Conservation (phyloP, 2,113 vertebrate species). For the Carassius carassius region DNA sequence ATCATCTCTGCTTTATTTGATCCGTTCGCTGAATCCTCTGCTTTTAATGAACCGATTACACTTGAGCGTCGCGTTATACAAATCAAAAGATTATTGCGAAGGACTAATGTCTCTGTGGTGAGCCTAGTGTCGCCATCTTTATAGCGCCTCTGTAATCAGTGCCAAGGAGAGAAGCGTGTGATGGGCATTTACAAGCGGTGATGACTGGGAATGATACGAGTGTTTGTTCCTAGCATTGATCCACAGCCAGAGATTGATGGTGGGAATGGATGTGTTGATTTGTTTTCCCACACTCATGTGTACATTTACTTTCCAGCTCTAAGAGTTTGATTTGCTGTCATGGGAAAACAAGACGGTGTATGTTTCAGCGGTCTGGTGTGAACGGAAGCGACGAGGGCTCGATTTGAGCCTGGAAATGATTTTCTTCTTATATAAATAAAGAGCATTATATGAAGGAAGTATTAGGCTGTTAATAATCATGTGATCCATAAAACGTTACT, state of each 20-base stretch:
- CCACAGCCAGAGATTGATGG: conserved; percentile 62
- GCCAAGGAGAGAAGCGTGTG: conserved; percentile 2
- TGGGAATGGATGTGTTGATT: conserved; percentile 50
- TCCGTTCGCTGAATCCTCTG: conserved; percentile 36
- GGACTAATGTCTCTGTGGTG: conserved; percentile 62
- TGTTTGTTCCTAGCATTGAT: conserved; percentile 67
- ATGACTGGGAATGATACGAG: conserved; percentile 65
- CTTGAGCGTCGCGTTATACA: conserved; percentile 54
- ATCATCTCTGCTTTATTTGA: conserved; percentile 6
- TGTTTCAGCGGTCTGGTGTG: background rate
- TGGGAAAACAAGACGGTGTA: conserved; percentile 25
- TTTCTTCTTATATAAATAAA: no score
- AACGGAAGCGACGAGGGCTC: background rate
- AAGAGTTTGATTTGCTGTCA: conserved; percentile 28
- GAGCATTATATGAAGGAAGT: no score
- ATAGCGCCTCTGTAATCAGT: conserved; percentile 68
- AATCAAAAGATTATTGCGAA: conserved; percentile 51
- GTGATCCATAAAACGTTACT: no score
- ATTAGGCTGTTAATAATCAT: no score
- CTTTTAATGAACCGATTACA: conserved; percentile 46
- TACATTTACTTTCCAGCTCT: conserved; percentile 38
- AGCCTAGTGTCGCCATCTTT: conserved; percentile 60
- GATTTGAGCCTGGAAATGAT: no score
- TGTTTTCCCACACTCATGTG: conserved; percentile 63
- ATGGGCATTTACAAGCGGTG: conserved; percentile 56